A percentile compares a stretch with the other conserved stretches of the same genome.
These are phyloP conservation scores for Sylvia borin DNA, from an alignment of 2,797 vertebrate genomes.

Conservation along the genomic window DNA sequence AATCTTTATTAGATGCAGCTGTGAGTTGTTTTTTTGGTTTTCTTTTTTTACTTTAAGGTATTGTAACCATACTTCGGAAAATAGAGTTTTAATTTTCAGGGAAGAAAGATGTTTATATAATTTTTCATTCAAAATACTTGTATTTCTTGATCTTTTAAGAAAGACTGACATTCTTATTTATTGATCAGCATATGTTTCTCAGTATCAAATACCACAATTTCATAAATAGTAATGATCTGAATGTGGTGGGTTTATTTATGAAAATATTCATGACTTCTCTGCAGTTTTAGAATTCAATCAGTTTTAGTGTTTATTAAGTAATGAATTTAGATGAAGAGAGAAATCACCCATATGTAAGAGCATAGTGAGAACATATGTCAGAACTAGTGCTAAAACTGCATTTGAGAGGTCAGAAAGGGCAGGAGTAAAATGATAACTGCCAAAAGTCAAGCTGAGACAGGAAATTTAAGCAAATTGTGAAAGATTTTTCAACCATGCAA, in stretches of 20 bases:
- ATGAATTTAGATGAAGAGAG: constrained; percentile 42
- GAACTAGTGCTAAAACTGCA: constrained; percentile 39
- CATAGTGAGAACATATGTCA: constrained; percentile 64
- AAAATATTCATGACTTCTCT: constrained; percentile 50
- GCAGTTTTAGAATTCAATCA: constrained; percentile 25
- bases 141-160: not conserved
- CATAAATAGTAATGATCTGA: constrained; percentile 48
- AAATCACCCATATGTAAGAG: constrained; percentile 50
- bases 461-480: constrained; percentile 49
- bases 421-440: constrained; percentile 20
- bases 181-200: constrained; percentile 38
- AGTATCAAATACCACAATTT: not conserved
- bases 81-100: not conserved
- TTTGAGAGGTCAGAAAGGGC: constrained; percentile 36
- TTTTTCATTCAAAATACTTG: not conserved
- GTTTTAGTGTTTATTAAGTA: constrained; percentile 13
- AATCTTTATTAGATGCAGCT: not conserved
- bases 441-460: constrained; percentile 52
- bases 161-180: not conserved
- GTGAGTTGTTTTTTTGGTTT: too few species aligned
- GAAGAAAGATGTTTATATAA: not conserved
- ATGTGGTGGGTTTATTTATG: constrained; percentile 11
- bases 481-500: not conserved
- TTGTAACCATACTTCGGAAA: not conserved
- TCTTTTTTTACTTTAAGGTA: not conserved